Evolutionary conservation across 1,140 invertebrate genomes (phyloP).

Genomic region (Drosophila sproati): DNA sequence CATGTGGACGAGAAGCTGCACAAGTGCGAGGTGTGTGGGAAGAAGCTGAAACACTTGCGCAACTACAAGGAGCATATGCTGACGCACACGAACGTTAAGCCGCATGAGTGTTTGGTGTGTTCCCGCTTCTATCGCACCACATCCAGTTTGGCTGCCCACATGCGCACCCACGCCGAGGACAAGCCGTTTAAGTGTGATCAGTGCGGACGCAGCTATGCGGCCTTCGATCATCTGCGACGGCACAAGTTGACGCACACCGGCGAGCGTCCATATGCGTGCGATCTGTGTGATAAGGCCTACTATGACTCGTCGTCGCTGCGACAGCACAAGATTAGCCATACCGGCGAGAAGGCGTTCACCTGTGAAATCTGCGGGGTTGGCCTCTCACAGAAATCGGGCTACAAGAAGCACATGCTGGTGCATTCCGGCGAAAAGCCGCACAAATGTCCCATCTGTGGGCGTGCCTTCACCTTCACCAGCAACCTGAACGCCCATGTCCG

Average conservation of each 20-base stretch:
- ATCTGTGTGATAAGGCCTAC: conserved; percentile 79
- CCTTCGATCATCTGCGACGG: conserved; percentile 58
- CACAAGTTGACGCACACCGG: conserved; percentile 75
- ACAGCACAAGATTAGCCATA: conserved; percentile 78
- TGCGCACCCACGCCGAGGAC: conserved; percentile 70
- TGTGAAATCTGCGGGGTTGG: conserved; percentile 83
- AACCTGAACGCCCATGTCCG: conserved; percentile 85
- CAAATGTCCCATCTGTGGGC: conserved; percentile 74
- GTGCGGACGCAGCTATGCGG: conserved; percentile 64
- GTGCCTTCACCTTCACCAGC: conserved; percentile 79
- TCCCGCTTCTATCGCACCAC: conserved; percentile 79
- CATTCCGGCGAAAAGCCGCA: conserved; percentile 80
- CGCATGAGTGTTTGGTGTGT: conserved; percentile 70
- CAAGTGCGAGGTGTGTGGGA: conserved; percentile 66
- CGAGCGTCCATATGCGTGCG: conserved; percentile 70
- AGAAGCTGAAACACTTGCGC: conserved; percentile 70
- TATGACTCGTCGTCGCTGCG: conserved; percentile 78
- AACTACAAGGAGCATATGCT: conserved; percentile 81
- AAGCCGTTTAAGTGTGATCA: conserved; percentile 68
- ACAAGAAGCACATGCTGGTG: conserved; percentile 81
- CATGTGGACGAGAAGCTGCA: conserved; percentile 65
- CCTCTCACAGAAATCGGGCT: conserved; percentile 80
- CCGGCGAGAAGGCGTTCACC: conserved; percentile 76
- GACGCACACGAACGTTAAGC: conserved; percentile 73
- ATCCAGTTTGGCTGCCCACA: conserved; percentile 73